Conservation (phyloP, 1,140 invertebrate genomes). For the Tetragnatha versicolor region DNA sequence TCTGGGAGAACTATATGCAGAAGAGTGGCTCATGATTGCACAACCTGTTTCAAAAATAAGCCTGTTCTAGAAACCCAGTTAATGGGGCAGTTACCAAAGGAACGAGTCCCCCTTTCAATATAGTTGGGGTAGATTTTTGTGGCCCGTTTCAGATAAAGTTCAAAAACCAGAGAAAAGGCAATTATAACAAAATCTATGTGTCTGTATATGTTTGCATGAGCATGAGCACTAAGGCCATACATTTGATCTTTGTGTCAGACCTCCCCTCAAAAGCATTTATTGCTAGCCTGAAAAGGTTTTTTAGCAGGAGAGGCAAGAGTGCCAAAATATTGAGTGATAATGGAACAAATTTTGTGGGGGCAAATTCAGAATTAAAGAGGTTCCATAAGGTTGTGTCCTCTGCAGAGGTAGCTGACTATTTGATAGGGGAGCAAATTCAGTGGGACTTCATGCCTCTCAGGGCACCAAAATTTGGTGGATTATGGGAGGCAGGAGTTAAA, state of each 20-base stretch:
- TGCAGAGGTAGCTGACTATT: background rate
- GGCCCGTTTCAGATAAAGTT: constrained; percentile 10
- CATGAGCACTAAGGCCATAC: constrained; percentile 17
- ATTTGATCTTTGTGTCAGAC: constrained; percentile 58
- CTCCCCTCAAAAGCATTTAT: constrained; percentile 63
- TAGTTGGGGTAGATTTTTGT: constrained; percentile 10
- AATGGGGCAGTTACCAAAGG: constrained; percentile 2
- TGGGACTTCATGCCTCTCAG: constrained; percentile 34
- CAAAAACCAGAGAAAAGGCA: constrained; percentile 15
- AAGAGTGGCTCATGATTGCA: constrained; percentile 1
- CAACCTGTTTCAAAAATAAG: constrained; percentile 13
- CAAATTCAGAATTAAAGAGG: background rate
- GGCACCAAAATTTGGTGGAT: constrained; percentile 59
- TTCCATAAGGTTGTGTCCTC: background rate
- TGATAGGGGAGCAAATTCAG: background rate
- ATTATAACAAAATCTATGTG: constrained; percentile 62
- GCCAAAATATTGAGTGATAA: constrained; percentile 20
- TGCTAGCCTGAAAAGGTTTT: constrained; percentile 20
- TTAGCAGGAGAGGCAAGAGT: constrained; percentile 10
- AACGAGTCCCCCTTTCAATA: background rate
- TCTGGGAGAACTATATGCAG: constrained; percentile 4
- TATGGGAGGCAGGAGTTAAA: constrained; percentile 55
- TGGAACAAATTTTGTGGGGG: constrained; percentile 23
- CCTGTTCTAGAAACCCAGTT: background rate
- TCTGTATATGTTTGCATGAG: constrained; percentile 15